Evolutionary conservation across 1,140 invertebrate genomes (phyloP).

Genomic region (Anastatus disparis): DNA sequence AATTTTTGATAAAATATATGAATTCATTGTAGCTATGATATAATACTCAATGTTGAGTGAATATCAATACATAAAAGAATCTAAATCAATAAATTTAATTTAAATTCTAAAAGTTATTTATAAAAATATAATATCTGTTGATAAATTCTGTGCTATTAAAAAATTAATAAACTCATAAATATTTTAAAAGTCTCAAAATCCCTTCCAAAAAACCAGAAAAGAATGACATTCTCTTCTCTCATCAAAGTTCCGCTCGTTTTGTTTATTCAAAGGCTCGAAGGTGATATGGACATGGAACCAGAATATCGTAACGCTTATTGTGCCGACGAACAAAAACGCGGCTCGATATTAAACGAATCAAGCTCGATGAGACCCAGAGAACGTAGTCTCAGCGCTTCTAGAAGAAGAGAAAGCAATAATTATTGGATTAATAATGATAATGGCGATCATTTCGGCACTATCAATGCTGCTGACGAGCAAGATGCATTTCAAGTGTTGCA

Average conservation of each 20-base stretch:
- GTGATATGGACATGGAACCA: conserved; percentile 63
- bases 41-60: too few species aligned
- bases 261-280: conserved; percentile 51
- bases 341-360: too few species aligned
- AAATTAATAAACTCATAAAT: too few species aligned
- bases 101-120: too few species aligned
- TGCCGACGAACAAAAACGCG: conserved; percentile 35
- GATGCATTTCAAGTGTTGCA: conserved; percentile 59
- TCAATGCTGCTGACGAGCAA: conserved; percentile 52
- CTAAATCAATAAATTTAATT: too few species aligned
- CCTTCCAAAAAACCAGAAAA: too few species aligned
- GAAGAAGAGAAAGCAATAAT: conserved; percentile 41
- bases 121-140: too few species aligned
- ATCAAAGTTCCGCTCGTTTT: neutral
- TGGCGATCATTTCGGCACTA: conserved; percentile 49
- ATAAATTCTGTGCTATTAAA: too few species aligned
- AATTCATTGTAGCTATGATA: too few species aligned
- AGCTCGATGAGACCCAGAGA: conserved; percentile 42
- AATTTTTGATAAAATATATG: too few species aligned
- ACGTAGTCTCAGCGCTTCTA: conserved; percentile 52
- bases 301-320: conserved; percentile 65
- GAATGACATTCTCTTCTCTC: too few species aligned
- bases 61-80: too few species aligned
- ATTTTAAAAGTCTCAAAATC: conserved; percentile 55
- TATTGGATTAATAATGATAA: conserved; percentile 58